These are phyloP conservation scores for Lanistes nyassanus DNA, from an alignment of 1,140 invertebrate genomes.

Conservation along the genomic window DNA sequence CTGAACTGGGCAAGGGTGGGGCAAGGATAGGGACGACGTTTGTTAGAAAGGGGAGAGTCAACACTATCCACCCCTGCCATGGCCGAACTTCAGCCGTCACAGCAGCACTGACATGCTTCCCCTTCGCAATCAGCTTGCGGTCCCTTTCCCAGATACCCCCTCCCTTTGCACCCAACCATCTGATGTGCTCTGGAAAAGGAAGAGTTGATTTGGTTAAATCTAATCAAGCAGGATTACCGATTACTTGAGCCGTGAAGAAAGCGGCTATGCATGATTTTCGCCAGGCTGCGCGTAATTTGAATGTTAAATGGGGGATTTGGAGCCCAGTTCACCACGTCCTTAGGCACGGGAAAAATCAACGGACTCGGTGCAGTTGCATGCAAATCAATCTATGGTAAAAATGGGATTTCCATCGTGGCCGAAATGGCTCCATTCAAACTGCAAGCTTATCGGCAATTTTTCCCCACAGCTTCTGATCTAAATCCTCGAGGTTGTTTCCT, in stretches of 20 bases:
- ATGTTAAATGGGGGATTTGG: slow-evolving; percentile 45
- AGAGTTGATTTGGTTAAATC: slow-evolving; percentile 32
- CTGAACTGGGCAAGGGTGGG: too few species aligned
- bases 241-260: slow-evolving; percentile 28
- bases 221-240: slow-evolving; percentile 29
- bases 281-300: slow-evolving; percentile 36
- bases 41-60: too few species aligned
- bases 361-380: slow-evolving; percentile 10
- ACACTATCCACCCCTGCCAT: too few species aligned
- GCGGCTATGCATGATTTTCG: slow-evolving; percentile 29
- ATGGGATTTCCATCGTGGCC: slow-evolving; percentile 35
- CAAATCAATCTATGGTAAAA: slow-evolving; percentile 31
- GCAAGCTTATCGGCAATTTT: slow-evolving; percentile 32
- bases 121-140: neutral
- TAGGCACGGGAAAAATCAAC: slow-evolving; percentile 15
- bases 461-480: too few species aligned
- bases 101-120: neutral
- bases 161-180: neutral
- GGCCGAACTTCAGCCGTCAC: too few species aligned
- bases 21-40: too few species aligned
- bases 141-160: neutral
- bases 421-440: slow-evolving; percentile 34
- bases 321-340: slow-evolving; percentile 10
- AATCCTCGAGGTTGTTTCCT: too few species aligned
- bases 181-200: neutral